These are phyloP conservation scores for Heloderma charlesbogerti DNA, from an alignment of 2,113 vertebrate species.

Conservation along the genomic window DNA sequence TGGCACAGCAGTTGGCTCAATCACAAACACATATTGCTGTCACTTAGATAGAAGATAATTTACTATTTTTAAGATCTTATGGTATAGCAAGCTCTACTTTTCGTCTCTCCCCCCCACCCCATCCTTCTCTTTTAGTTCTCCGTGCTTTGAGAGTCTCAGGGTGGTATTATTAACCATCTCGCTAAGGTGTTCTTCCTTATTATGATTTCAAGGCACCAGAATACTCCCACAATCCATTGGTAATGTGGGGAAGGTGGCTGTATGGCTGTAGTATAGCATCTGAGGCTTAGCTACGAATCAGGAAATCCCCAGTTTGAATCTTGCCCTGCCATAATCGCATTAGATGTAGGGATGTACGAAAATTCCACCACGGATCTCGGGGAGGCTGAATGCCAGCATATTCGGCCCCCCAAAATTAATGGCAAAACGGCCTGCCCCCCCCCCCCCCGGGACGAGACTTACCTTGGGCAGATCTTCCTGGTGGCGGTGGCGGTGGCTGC, in stretches of 20 bases:
- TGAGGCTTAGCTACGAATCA: not conserved
- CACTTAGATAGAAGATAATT: constrained; percentile 76
- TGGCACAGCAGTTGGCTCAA: constrained; percentile 75
- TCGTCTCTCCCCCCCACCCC: constrained; percentile 35
- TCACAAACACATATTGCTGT: constrained; percentile 74
- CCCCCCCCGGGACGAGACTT: too few relatives aligned
- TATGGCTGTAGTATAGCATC: too few relatives aligned
- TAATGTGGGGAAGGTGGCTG: not conserved
- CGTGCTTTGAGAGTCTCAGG: not conserved
- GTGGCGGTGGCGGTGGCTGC: too few relatives aligned
- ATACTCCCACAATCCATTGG: not conserved
- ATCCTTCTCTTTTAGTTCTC: constrained; percentile 13
- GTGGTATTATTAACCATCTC: not conserved
- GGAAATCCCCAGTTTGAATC: not conserved
- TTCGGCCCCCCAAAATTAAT: too few relatives aligned
- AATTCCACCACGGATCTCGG: too few relatives aligned
- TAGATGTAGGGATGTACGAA: too few relatives aligned
- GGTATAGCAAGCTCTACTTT: constrained; percentile 41
- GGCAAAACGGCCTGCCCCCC: too few relatives aligned
- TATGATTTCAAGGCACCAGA: not conserved
- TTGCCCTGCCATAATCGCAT: not conserved
- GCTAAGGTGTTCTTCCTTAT: not conserved
- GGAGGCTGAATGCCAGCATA: too few relatives aligned
- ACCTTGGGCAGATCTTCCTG: too few relatives aligned
- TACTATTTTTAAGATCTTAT: constrained; percentile 73